Conservation (phyloP, 1,140 invertebrate species). For the Euwallacea similis region DNA sequence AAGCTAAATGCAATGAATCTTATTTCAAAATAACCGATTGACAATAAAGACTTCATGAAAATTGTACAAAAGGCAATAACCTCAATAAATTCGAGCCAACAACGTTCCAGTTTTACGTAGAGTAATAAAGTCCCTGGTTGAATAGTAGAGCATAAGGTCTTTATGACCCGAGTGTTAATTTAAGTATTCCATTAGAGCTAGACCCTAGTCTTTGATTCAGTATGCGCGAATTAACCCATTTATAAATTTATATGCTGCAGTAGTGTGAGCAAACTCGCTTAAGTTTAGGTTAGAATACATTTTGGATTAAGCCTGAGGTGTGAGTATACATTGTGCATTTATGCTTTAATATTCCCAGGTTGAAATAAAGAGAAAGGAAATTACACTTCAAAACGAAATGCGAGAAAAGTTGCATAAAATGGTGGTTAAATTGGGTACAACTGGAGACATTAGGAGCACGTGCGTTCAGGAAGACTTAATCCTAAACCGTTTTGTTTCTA, state of each 20-base stretch:
- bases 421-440: slow-evolving; percentile 1
- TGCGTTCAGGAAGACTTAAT: slow-evolving; percentile 4
- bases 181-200: slow-evolving; percentile 7
- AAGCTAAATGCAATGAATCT: too few species aligned
- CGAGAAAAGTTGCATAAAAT: slow-evolving; percentile 19
- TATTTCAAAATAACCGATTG: too few species aligned
- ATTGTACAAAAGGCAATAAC: too few species aligned
- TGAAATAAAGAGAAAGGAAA: not conserved
- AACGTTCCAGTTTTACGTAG: not conserved
- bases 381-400: not conserved
- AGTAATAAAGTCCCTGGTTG: slow-evolving; percentile 2
- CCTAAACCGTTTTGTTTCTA: slow-evolving; percentile 15
- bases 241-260: slow-evolving; percentile 1
- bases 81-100: too few species aligned
- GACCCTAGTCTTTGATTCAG: not conserved
- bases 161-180: slow-evolving; percentile 6
- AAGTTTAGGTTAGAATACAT: too few species aligned
- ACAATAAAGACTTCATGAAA: too few species aligned
- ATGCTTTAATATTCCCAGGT: too few species aligned
- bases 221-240: not conserved
- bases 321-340: too few species aligned
- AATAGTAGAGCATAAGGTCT: not conserved
- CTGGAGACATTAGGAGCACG: slow-evolving; percentile 2
- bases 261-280: too few species aligned
- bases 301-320: too few species aligned